Percentiles rank a stretch among this genome's conserved stretches.
These are phyloP conservation scores for Blastomussa wellsi DNA, from an alignment of 92 coral and sea anemone genomes.

Conservation along the genomic window DNA sequence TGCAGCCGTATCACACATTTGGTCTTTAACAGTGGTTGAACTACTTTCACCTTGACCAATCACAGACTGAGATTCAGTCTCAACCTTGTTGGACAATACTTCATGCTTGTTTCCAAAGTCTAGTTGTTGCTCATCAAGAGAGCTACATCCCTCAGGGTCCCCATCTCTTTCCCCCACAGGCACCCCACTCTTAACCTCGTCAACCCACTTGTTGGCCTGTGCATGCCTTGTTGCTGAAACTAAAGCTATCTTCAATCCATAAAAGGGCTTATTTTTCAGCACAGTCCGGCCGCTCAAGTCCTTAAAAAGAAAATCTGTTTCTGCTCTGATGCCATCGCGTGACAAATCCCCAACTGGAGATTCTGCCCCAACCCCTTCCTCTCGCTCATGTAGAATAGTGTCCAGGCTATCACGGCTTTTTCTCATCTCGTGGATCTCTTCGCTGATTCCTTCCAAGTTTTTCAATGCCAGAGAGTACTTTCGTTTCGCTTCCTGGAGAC, in stretches of 20 bases:
- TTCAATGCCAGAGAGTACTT: conserved; percentile 82
- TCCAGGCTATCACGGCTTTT: conserved; percentile 74
- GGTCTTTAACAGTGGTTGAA: background rate
- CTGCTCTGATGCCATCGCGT: conserved; percentile 9
- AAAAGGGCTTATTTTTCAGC: background rate
- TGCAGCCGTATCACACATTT: background rate
- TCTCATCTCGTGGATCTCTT: conserved; percentile 93
- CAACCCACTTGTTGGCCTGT: background rate
- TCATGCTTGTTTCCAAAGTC: background rate
- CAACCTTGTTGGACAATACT: background rate
- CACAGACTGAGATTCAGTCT: background rate
- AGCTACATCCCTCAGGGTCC: conserved; percentile 32
- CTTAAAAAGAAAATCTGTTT: background rate
- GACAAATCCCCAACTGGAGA: conserved; percentile 56
- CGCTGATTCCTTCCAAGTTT: conserved; percentile 91
- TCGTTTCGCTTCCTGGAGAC: conserved; percentile 68
- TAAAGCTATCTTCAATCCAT: conserved; percentile 40
- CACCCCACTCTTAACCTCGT: background rate
- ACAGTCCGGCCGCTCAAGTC: background rate
- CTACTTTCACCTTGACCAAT: background rate
- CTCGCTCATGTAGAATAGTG: conserved; percentile 66
- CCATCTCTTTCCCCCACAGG: conserved; percentile 40
- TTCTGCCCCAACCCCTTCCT: conserved; percentile 97
- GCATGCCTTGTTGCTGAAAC: conserved; percentile 8
- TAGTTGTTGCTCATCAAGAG: conserved; percentile 21